Evolutionary conservation across 2,797 vertebrate genomes (phyloP), one percentile per base, ranked within the genome.

Genomic region (Rhynchonycteris naso): DNA sequence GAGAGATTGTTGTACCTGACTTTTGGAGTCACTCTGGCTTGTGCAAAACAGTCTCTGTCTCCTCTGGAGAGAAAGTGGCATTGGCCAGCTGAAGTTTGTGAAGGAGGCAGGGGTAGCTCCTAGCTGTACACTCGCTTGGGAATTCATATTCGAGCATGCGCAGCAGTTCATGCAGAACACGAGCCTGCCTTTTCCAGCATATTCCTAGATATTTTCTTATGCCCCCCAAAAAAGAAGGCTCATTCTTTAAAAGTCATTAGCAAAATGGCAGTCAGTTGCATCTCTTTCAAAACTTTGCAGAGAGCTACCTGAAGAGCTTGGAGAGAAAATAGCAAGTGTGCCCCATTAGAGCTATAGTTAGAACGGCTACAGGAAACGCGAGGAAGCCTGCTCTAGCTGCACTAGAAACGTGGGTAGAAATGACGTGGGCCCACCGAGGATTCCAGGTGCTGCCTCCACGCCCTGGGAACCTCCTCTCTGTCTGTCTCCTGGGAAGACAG

Each of bases 251-350:
- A 71, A 93, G 69, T 68, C 90, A 82, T 59, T 72, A 71, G 80
- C 16, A 30, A 65, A 78, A 94, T 56, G 28, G 19, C 22, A 50
- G 2, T 22, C 35, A 59, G 61, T 91, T 50, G 33, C 13, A 33
- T 90, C 63, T 18, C 33, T 96, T 93, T 28, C 50, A 63, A 72
- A 95, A 56, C 65, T 65, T 69, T 82, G 54, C 65, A 80, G 52
- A 88, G 84, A 59, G 12, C 30, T 89, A 24, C 56, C 68, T 65
- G 87, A 74, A 74, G 54, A 54, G 81, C 68, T 68, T 72, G 24
- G 58, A 54, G 38, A 50, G 68, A 75, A 80, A 78, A 93, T 7
- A 90, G 16, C 30, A 88, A 35, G 43, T 81, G 35, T 93, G 72
- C 80, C 78, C 59, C 0, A 11, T 43, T 24, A 16, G n/a, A 82